Percentiles rank a stretch among this genome's conserved stretches.
Conservation (phyloP, 2,113 vertebrate genomes). For the Passerina amoena region DNA sequence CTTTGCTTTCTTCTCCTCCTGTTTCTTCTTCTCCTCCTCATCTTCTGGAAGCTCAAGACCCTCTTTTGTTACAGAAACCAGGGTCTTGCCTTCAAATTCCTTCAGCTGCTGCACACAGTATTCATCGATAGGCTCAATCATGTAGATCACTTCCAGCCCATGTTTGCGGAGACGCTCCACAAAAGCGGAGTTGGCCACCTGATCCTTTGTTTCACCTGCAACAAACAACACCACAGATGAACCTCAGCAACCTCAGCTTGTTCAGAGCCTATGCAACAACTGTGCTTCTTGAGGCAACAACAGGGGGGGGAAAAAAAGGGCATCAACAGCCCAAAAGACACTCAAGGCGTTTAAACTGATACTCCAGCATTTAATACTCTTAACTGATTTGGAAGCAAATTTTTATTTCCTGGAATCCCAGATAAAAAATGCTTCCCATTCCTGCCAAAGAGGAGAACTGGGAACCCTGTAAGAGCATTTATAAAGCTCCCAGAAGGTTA, state of each 20-base stretch:
- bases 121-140: conserved; percentile 86
- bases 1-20: conserved; percentile 83
- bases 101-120: conserved; percentile 87
- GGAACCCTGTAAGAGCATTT: rapidly evolving
- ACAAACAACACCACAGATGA: neutral
- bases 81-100: conserved; percentile 84
- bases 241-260: rapidly evolving
- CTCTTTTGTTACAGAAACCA: conserved; percentile 86
- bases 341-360: neutral
- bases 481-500: rapidly evolving
- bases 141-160: conserved; percentile 84
- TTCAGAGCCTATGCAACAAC: rapidly evolving
- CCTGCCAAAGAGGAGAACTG: neutral
- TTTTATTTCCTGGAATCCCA: rapidly evolving
- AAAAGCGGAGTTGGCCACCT: conserved; percentile 84
- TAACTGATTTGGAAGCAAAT: rapidly evolving
- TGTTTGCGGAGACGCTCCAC: conserved; percentile 84
- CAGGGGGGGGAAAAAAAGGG: rapidly evolving
- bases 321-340: rapidly evolving
- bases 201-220: conserved; percentile 84
- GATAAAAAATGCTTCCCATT: rapidly evolving
- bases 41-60: conserved; percentile 86
- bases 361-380: rapidly evolving
- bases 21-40: conserved; percentile 85
- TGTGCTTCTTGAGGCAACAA: rapidly evolving